Base-by-base conservation (phyloP, 2,113 vertebrate genomes). In the Phylloscopus trochilus region DNA sequence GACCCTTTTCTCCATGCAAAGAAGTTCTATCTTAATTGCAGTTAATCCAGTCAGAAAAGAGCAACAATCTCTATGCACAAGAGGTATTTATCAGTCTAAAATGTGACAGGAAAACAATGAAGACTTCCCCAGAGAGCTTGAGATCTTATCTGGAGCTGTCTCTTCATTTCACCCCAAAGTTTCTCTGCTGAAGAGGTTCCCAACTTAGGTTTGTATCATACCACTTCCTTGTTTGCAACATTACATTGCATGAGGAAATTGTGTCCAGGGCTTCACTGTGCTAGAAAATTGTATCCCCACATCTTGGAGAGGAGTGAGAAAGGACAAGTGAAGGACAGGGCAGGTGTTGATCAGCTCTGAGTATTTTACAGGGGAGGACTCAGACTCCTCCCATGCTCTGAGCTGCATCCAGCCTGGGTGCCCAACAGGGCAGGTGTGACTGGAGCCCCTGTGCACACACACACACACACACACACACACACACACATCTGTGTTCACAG, bases 381-480 rank as follows among this genome's bases (percentile, higher is more conserved):
- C 10, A 0, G 55, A 12, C 58, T 72, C 28, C 53, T 67, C 7
- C 8, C 5, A 0, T n/a, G 60, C 69, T 82, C 47, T 35, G 44
- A 55, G 41, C 53, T 53, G 44, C 43, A 12, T 35, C 67, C 76
- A 21, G 30, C 72, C 52, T 12, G 41, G 60, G 55, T 72, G 60
- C 47, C 49, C 17, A 0, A 8, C 73, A 77, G 37, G 67, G 18
- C 37, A 51, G 83, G 22, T 66, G 75, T 33, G 72, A 8, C 8
- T 18, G 24, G 16, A 43, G 46, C 55, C 74, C 27, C 58, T 15
- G 16, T 13, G 47, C 46, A 22, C n/a, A n/a, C n/a, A n/a, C n/a
- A n/a, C n/a, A n/a, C n/a, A n/a, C n/a, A n/a, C 2, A 2, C 7
- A 17, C 41, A 39, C 2, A 2, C 7, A 17, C 41, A 39, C 63